phyloP scores from a whole-genome alignment of 2,113 vertebrate species.

The Muntiacus muntjak region DNA sequence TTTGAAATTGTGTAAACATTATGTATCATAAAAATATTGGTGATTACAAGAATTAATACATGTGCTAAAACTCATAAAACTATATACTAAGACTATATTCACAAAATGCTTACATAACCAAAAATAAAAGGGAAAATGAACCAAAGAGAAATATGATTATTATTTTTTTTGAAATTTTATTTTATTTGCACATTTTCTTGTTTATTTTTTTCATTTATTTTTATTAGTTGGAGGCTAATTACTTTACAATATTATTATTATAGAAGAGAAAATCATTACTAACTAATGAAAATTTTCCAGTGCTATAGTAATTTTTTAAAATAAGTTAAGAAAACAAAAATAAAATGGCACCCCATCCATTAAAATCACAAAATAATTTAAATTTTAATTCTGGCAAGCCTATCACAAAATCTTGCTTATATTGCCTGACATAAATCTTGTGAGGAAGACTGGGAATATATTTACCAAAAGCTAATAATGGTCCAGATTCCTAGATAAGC shows the following conservation, averaged over 20 bases:
- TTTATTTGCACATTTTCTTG: too few species aligned
- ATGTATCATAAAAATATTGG: background rate
- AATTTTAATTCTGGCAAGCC: background rate
- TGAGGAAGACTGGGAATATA: background rate
- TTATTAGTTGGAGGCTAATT: too few species aligned
- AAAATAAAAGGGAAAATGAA: background rate
- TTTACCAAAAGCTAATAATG: conserved; percentile 6
- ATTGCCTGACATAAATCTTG: background rate
- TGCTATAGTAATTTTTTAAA: background rate
- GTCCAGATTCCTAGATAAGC: background rate
- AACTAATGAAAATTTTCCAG: background rate
- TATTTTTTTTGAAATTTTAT: background rate
- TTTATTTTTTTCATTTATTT: too few species aligned
- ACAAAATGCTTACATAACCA: background rate
- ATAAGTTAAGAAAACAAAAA: background rate
- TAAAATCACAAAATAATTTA: conserved; percentile 11
- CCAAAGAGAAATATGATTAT: background rate
- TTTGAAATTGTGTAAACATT: background rate
- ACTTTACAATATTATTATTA: background rate
- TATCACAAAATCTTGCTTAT: background rate
- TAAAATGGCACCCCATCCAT: background rate
- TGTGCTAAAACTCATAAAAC: background rate
- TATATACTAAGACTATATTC: background rate
- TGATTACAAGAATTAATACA: background rate
- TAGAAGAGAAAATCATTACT: background rate